A percentile compares a stretch with the other conserved stretches of the same genome.
These are phyloP conservation scores for Astropecten irregularis DNA, from an alignment of 53 echinoderm and acorn worm genomes.

Conservation along the genomic window DNA sequence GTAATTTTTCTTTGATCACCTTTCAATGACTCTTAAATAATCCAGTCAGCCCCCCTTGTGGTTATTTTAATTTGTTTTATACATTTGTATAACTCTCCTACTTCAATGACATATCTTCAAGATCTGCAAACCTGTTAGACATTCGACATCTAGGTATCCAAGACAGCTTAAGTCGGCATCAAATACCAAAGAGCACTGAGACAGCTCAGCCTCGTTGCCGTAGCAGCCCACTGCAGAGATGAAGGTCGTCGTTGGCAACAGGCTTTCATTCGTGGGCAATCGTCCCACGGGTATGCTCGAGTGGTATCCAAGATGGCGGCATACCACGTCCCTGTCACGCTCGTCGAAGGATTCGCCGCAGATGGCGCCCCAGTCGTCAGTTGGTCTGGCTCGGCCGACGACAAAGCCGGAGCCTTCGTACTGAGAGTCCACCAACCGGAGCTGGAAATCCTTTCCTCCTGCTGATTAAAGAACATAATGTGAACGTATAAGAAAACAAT, in stretches of 20 bases:
- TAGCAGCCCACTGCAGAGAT: neutral
- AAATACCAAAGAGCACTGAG: slow-evolving; percentile 7
- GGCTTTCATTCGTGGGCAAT: too few species aligned
- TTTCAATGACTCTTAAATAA: too few species aligned
- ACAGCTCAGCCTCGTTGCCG: slow-evolving; percentile 3
- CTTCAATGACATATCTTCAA: too few species aligned
- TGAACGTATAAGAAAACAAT: too few species aligned
- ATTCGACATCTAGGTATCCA: neutral
- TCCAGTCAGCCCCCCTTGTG: too few species aligned
- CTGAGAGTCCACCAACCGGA: slow-evolving; percentile 1
- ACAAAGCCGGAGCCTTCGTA: neutral
- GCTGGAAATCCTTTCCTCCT: neutral
- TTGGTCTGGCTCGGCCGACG: neutral
- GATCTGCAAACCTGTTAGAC: slow-evolving; percentile 1
- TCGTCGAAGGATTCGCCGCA: neutral
- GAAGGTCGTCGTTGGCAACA: neutral
- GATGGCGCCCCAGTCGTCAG: slow-evolving; percentile 14
- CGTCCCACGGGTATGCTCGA: neutral
- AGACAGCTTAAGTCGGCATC: neutral
- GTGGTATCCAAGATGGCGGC: slow-evolving; percentile 31
- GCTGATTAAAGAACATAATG: neutral
- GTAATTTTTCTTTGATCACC: too few species aligned
- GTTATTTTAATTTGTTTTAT: too few species aligned
- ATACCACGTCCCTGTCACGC: neutral
- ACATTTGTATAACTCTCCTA: too few species aligned